phyloP scores from a whole-genome alignment of 1,140 invertebrate species.

The Bursaphelenchus mucronatus region DNA sequence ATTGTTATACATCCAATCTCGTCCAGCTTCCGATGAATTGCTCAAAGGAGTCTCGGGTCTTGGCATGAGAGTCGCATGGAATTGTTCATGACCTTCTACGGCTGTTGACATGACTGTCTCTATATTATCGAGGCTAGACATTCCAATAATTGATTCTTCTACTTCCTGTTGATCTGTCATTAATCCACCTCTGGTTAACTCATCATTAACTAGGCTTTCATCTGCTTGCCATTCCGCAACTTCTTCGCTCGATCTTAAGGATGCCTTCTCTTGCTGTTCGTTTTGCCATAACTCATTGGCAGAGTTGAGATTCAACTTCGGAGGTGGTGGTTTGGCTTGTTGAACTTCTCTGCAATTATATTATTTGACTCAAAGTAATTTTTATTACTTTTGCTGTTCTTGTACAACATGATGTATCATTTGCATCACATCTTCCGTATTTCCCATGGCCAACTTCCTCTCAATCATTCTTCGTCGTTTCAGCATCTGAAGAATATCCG shows the following conservation, averaged over 20 bases:
- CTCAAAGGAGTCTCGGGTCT: conserved; percentile 16
- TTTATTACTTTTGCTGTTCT: conserved; percentile 35
- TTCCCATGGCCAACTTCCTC: conserved; percentile 55
- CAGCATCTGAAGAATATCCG: conserved; percentile 57
- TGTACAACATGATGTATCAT: conserved; percentile 44
- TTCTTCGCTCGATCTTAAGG: not conserved
- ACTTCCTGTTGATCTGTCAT: not conserved
- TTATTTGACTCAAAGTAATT: conserved; percentile 12
- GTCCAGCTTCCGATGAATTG: conserved; percentile 46
- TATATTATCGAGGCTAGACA: not conserved
- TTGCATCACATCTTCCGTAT: conserved; percentile 57
- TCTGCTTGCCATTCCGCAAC: conserved; percentile 15
- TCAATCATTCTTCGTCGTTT: conserved; percentile 60
- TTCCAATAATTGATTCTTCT: not conserved
- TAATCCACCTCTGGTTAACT: not conserved
- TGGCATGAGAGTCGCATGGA: conserved; percentile 17
- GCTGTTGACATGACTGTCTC: conserved; percentile 2
- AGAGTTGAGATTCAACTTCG: conserved; percentile 11
- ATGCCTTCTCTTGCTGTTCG: conserved; percentile 4
- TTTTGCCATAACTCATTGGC: conserved; percentile 28
- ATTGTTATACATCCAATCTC: conserved; percentile 29
- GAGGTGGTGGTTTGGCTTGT: conserved; percentile 4
- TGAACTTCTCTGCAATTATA: conserved; percentile 23
- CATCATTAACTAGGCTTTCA: conserved; percentile 10
- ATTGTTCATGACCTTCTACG: conserved; percentile 22